These are phyloP conservation scores for Bubalus kerabau DNA, from an alignment of 2,113 vertebrate genomes.

Conservation along the genomic window DNA sequence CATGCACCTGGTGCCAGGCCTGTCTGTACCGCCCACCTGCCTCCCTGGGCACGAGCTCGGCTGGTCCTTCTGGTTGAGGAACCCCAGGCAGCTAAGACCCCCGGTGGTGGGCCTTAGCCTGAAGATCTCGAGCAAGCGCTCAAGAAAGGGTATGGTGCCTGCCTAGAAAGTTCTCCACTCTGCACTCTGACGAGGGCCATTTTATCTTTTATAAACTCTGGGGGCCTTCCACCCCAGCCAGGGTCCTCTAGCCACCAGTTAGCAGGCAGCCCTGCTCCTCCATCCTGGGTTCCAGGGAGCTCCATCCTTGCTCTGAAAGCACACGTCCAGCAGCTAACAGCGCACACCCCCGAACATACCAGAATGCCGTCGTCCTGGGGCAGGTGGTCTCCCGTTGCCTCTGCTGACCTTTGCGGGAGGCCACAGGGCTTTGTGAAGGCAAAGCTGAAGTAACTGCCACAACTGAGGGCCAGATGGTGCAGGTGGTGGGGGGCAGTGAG, in stretches of 20 bases:
- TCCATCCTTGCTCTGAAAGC: neutral
- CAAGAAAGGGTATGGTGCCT: neutral
- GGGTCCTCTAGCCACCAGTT: neutral
- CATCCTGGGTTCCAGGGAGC: neutral
- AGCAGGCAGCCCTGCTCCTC: neutral
- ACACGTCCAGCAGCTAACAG: neutral
- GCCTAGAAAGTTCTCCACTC: neutral
- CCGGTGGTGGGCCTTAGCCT: rapidly evolving
- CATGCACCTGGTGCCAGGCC: rapidly evolving
- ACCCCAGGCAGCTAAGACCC: neutral
- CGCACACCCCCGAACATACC: neutral
- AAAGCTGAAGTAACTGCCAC: too few species aligned
- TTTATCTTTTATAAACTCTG: neutral
- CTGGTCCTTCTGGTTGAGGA: too few species aligned
- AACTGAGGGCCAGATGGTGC: neutral
- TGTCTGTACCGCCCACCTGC: neutral
- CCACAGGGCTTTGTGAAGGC: neutral
- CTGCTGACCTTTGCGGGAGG: neutral
- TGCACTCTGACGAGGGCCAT: too few species aligned
- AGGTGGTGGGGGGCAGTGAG: rapidly evolving
- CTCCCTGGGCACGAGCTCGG: too few species aligned
- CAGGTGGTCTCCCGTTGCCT: neutral
- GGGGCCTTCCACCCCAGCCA: neutral
- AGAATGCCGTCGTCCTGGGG: rapidly evolving
- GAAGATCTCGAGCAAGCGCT: rapidly evolving